phyloP scores from a whole-genome alignment of 2,113 vertebrate genomes.

The Gallinago undulata region DNA sequence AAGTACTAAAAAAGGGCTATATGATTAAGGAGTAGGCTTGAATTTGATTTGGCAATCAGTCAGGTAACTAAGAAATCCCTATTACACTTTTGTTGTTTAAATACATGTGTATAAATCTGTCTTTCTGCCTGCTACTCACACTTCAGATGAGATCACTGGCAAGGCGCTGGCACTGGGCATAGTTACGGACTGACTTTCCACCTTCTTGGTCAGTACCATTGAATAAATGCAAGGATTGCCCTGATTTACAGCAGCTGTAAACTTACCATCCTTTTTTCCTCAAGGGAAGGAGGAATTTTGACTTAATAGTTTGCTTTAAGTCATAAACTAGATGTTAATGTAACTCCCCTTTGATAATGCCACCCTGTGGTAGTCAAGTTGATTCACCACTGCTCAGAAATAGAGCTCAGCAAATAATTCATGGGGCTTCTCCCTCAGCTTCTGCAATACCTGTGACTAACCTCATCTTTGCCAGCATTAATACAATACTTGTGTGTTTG shows the following conservation, averaged over 20 bases:
- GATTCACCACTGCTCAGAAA: not conserved
- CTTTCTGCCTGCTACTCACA: not conserved
- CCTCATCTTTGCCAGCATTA: not conserved
- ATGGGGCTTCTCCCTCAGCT: not conserved
- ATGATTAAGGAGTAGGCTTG: not conserved
- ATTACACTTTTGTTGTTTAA: not conserved
- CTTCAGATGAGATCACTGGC: not conserved
- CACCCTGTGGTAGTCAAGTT: not conserved
- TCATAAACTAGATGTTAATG: not conserved
- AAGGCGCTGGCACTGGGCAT: not conserved
- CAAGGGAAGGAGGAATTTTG: not conserved
- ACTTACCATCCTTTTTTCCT: not conserved
- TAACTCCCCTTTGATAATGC: not conserved
- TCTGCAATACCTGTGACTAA: not conserved
- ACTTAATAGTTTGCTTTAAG: not conserved
- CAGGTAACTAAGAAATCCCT: not conserved
- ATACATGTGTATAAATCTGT: not conserved
- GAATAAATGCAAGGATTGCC: not conserved
- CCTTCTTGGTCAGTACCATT: not conserved
- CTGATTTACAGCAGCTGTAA: not conserved
- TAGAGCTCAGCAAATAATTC: not conserved
- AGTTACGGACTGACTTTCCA: not conserved
- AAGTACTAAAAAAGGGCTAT: not conserved
- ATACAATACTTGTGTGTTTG: not conserved
- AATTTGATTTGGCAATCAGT: not conserved